Evolutionary conservation across 2,797 vertebrate genomes (phyloP).

Genomic region (Brotula barbata): DNA sequence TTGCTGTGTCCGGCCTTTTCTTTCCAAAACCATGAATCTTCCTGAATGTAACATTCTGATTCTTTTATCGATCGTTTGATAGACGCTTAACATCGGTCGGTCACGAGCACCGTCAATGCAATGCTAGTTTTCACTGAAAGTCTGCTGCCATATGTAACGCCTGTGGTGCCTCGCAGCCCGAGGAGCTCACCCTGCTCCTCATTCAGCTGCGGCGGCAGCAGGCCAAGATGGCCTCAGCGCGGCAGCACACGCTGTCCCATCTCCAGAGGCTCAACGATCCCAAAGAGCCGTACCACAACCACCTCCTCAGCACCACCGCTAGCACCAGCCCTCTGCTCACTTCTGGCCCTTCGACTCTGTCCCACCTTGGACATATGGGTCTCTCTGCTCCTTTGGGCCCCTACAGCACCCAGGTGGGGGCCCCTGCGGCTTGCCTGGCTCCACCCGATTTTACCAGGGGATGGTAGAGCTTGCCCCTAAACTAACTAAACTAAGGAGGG

Average conservation of each 20-base stretch:
- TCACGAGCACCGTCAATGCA: background rate
- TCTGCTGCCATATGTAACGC: conserved; percentile 24
- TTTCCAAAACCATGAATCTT: conserved; percentile 10
- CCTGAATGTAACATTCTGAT: conserved; percentile 26
- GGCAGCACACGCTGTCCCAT: conserved; percentile 87
- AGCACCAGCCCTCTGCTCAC: conserved; percentile 61
- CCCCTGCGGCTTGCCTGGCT: conserved; percentile 34
- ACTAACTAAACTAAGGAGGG: too few species aligned
- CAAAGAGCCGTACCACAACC: conserved; percentile 75
- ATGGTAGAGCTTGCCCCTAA: conserved; percentile 61
- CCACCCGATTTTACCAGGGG: conserved; percentile 23
- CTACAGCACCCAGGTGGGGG: conserved; percentile 69
- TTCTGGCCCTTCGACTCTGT: conserved; percentile 47
- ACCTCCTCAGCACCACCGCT: conserved; percentile 43
- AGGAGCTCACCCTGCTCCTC: conserved; percentile 96
- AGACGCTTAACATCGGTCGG: background rate
- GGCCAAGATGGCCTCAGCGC: conserved; percentile 89
- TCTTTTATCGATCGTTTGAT: conserved; percentile 2
- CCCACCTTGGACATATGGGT: conserved; percentile 46
- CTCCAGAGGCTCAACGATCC: conserved; percentile 85
- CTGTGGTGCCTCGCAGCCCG: conserved; percentile 87
- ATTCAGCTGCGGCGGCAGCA: conserved; percentile 93
- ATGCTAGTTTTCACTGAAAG: background rate
- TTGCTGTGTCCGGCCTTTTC: conserved; percentile 14
- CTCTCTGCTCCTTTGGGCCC: conserved; percentile 44